Evolutionary conservation across 2,888 invertebrate genomes (phyloP).

Genomic region (Uloborus plumipes): DNA sequence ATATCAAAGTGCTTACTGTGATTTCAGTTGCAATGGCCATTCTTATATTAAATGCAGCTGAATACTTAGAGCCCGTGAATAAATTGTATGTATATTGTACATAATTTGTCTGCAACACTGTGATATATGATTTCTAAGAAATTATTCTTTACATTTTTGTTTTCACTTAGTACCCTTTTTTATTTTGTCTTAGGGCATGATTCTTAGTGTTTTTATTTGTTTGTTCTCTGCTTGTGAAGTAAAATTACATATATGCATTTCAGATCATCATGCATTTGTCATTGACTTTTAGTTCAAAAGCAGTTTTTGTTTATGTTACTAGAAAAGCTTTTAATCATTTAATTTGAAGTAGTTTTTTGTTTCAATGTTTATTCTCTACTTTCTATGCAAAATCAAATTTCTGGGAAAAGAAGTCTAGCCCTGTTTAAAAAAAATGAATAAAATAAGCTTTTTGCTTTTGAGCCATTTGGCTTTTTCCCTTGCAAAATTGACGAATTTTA

Average conservation of each 20-base stretch:
- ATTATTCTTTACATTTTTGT: not conserved
- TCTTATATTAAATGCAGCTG: conserved; percentile 54
- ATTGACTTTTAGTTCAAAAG: not conserved
- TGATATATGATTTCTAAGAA: conserved; percentile 39
- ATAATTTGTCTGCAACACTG: conserved; percentile 51
- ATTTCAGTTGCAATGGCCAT: conserved; percentile 60
- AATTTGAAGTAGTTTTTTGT: too few species aligned
- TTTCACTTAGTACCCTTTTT: not conserved
- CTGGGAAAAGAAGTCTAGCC: too few species aligned
- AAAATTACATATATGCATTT: not conserved
- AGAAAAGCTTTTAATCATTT: too few species aligned
- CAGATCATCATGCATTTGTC: not conserved
- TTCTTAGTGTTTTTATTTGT: not conserved
- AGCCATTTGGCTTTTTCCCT: too few species aligned
- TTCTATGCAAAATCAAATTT: too few species aligned
- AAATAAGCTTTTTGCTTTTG: too few species aligned
- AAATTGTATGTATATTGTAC: conserved; percentile 27
- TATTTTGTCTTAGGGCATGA: not conserved
- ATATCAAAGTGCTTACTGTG: conserved; percentile 59
- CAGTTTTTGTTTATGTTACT: not conserved
- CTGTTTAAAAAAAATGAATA: too few species aligned
- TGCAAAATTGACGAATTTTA: too few species aligned
- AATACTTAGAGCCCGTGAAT: conserved; percentile 18
- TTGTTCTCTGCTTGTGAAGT: not conserved
- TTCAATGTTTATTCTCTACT: too few species aligned